Conservation (phyloP, 2,797 vertebrate genomes). For the Hydrolagus colliei region DNA sequence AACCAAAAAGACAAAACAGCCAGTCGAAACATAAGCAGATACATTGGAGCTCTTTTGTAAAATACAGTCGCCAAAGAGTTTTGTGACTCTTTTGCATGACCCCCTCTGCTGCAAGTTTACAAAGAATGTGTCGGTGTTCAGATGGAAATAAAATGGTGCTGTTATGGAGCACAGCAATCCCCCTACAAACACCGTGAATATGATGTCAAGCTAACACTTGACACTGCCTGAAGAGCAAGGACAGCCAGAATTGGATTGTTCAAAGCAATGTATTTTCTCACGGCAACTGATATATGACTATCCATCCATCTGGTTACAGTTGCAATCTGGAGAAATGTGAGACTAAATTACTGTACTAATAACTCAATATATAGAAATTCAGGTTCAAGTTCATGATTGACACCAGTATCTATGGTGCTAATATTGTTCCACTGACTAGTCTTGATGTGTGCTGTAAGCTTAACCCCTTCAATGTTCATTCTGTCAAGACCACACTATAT, state of each 20-base stretch:
- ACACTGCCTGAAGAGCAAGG: not conserved
- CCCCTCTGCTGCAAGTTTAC: slow-evolving; percentile 1
- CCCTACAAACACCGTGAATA: not conserved
- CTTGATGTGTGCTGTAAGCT: no score
- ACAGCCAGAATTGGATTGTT: not conserved
- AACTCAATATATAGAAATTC: no score
- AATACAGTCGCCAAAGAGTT: slow-evolving; percentile 60
- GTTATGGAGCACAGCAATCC: not conserved
- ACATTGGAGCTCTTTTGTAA: no score
- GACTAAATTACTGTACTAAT: not conserved
- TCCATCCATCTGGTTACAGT: not conserved
- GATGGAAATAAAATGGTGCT: not conserved
- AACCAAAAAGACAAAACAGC: no score
- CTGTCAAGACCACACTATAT: no score
- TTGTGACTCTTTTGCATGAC: slow-evolving; percentile 55
- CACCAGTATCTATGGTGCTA: no score
- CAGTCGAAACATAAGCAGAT: no score
- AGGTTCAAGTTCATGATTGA: no score
- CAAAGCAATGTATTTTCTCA: not conserved
- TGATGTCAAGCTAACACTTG: not conserved
- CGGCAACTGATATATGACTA: slow-evolving; percentile 6
- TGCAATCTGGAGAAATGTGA: not conserved
- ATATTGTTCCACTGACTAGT: no score
- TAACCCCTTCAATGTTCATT: no score
- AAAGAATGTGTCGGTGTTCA: slow-evolving; percentile 9